Evolutionary conservation across 2,797 vertebrate genomes (phyloP).

Genomic region (Centroberyx gerrardi): DNA sequence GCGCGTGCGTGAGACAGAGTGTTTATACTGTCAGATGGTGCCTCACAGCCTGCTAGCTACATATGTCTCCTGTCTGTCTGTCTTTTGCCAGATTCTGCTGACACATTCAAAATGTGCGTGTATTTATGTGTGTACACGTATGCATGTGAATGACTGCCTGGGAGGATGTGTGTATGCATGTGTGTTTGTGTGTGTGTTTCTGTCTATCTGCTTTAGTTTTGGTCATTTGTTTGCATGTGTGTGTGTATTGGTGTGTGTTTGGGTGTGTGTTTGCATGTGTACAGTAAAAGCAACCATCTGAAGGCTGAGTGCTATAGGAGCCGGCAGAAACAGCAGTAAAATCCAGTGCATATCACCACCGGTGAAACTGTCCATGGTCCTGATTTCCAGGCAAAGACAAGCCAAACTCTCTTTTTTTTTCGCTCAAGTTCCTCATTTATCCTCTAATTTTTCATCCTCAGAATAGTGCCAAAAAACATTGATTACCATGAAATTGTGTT

Average conservation of each 20-base stretch:
- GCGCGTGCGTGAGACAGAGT: neutral
- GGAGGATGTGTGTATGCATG: neutral
- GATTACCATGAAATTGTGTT: too few relatives aligned
- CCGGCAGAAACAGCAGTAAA: neutral
- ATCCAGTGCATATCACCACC: neutral
- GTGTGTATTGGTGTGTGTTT: constrained; percentile 18
- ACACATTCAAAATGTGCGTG: constrained; percentile 31
- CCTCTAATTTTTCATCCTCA: too few relatives aligned
- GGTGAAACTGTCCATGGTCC: neutral
- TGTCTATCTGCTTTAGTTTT: constrained; percentile 8
- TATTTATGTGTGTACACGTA: neutral
- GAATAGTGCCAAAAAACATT: too few relatives aligned
- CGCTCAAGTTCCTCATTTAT: too few relatives aligned
- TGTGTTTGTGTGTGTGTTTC: constrained; percentile 1
- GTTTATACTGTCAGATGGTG: neutral
- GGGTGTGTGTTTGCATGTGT: constrained; percentile 24
- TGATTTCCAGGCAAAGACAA: neutral
- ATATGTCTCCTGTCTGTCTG: constrained; percentile 60
- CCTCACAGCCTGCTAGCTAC: constrained; percentile 43
- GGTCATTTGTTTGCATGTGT: neutral
- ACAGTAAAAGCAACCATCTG: constrained; percentile 17
- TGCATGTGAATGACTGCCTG: neutral
- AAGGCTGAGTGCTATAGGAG: constrained; percentile 4
- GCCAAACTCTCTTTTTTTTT: too few relatives aligned
- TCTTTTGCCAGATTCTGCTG: constrained; percentile 48